Percentiles rank a stretch among this genome's conserved stretches.
phyloP scores from a whole-genome alignment of 37 sponge, comb jelly and placozoan species.

The Aplysina aerophoba region DNA sequence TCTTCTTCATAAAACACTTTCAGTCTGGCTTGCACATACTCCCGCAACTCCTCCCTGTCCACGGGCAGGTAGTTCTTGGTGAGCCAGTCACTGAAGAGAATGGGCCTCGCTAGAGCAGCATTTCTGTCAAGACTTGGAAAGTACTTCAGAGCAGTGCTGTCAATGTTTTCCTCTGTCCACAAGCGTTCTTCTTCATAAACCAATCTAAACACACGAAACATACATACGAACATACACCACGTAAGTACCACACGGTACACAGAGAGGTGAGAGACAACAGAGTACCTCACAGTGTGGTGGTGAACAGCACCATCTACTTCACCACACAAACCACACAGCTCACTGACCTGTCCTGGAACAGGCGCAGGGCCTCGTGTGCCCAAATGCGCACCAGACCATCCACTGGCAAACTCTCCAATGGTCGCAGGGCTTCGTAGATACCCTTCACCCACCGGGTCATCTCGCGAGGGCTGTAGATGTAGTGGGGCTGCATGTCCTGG shows the following conservation, averaged over 20 bases:
- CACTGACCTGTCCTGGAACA: constrained; percentile 91
- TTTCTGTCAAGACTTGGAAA: constrained; percentile 87
- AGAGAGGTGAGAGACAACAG: too few relatives aligned
- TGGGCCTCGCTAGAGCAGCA: constrained; percentile 85
- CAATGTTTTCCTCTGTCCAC: constrained; percentile 95
- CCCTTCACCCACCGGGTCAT: constrained; percentile 99
- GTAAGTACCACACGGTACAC: background rate
- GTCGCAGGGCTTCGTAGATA: constrained; percentile 90
- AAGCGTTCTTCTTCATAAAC: constrained; percentile 89
- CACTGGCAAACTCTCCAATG: constrained; percentile 85
- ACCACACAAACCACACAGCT: background rate
- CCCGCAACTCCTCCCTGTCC: constrained; percentile 88
- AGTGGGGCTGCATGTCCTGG: constrained; percentile 99
- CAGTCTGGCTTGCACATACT: constrained; percentile 93
- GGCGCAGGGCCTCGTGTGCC: constrained; percentile 96
- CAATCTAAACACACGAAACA: constrained; percentile 42
- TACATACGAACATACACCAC: background rate
- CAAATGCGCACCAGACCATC: constrained; percentile 96
- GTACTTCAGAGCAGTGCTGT: constrained; percentile 85
- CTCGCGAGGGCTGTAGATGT: constrained; percentile 98
- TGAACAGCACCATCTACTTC: background rate
- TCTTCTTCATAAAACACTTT: constrained; percentile 99
- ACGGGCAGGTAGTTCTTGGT: constrained; percentile 95
- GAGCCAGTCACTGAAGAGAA: constrained; percentile 97
- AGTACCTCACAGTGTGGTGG: too few relatives aligned